phyloP scores from a whole-genome alignment of 2,797 vertebrate genomes.

The Trachops cirrhosus region DNA sequence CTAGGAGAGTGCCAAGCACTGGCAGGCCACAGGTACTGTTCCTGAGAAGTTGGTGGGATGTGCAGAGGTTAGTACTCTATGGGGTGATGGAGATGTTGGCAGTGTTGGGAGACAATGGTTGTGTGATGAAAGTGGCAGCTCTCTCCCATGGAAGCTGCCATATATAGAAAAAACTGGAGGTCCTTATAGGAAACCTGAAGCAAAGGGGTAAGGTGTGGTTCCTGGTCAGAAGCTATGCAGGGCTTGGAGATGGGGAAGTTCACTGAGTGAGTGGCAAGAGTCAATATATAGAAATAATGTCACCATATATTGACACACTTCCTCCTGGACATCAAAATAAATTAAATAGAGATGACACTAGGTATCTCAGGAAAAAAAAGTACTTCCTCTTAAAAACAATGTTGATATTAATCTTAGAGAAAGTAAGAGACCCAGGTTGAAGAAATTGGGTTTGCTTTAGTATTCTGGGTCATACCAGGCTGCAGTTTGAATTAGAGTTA shows the following conservation, averaged over 20 bases:
- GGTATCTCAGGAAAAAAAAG: not conserved
- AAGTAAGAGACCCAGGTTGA: not conserved
- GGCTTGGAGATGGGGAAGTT: not conserved
- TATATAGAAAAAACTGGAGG: not conserved
- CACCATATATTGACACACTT: not conserved
- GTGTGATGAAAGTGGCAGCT: not conserved
- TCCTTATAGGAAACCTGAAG: not conserved
- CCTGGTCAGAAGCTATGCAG: not conserved
- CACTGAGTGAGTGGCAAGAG: not conserved
- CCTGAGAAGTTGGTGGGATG: not conserved
- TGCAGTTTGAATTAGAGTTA: not conserved
- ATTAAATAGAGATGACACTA: not conserved
- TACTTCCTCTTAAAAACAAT: not conserved
- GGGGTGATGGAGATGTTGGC: not conserved
- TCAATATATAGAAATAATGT: not conserved
- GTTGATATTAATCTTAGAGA: not conserved
- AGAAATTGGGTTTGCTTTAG: not conserved
- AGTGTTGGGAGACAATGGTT: rapidly evolving
- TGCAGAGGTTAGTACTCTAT: not conserved
- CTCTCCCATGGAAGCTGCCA: not conserved
- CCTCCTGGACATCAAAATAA: not conserved
- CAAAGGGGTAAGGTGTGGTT: not conserved
- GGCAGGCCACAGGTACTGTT: rapidly evolving
- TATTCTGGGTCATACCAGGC: not conserved
- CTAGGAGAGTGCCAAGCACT: not conserved